Evolutionary conservation across 2,797 vertebrate genomes (phyloP), one percentile per base, ranked within the genome.

Genomic region (Sparus aurata): DNA sequence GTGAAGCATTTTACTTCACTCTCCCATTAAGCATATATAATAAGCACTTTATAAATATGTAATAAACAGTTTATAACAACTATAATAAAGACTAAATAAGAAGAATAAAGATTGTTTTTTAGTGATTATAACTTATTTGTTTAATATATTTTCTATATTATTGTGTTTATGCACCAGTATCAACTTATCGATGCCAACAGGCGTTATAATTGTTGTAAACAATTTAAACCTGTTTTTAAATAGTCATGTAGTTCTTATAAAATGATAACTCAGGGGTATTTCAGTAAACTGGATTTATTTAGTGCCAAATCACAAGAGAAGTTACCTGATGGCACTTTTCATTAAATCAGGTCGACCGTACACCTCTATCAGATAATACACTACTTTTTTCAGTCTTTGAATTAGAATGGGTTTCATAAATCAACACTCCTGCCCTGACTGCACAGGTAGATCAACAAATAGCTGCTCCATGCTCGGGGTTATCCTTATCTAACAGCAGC

Each of bases 401-500:
- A 43, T 57, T 6, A 20, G 2, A 2, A 27, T 5, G 20, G 6
- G 15, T 68, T 25, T 20, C 17, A 22, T 9, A 49, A 20, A 27
- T 16, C 3, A 8, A 2, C 9, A 0, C 15, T 8, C 12, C 10
- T 30, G 9, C 45, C 13, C 22, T 34, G 38, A 12, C 43, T 49
- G 52, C 2, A 2, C 54, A 74, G 72, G 69, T 73, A 20, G 68
- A 67, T 49, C 27, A 41, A 20, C 65, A 71, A 63, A 69, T 46
- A 50, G 45, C 11, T 27, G 43, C 64, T 68, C 79, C 38, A 69
- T 57, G 47, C 13, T 64, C 52, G 47, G 73, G 57, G 49, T 69
- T 71, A 34, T 53, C 67, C 79, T 77, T 63, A 75, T 69, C 64
- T 13, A 75, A 59, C 55, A 49, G 76, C 50, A 78, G 62, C 16